Evolutionary conservation across 2,113 vertebrate genomes (phyloP).

Genomic region (Tragelaphus scriptus): DNA sequence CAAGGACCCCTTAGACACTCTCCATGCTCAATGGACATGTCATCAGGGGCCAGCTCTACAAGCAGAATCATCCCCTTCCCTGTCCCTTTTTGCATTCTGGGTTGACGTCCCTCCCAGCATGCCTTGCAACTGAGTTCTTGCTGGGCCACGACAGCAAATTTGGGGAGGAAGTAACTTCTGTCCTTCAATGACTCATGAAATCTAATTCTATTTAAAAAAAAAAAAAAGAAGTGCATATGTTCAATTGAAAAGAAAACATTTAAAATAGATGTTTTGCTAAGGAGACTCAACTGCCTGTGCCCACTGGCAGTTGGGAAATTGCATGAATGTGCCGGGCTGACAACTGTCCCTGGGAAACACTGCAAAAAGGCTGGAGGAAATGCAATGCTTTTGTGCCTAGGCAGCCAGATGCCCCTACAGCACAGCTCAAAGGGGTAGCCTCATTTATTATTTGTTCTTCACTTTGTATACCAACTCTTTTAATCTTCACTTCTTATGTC

Average conservation of each 20-base stretch:
- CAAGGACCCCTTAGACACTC: too few relatives aligned
- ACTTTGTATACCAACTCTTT: background rate
- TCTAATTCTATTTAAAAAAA: slow-evolving; percentile 70
- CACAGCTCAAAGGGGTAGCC: background rate
- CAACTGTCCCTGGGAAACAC: slow-evolving; percentile 47
- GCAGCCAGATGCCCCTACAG: background rate
- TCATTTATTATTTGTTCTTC: background rate
- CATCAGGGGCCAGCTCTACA: background rate
- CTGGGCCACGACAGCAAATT: slow-evolving; percentile 61
- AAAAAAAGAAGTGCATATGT: slow-evolving; percentile 70
- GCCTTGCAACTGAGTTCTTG: slow-evolving; percentile 66
- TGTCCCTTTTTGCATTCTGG: background rate
- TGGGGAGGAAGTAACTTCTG: slow-evolving; percentile 71
- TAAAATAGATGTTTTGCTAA: slow-evolving; percentile 76
- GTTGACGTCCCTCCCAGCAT: slow-evolving; percentile 28
- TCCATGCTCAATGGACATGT: rapidly evolving
- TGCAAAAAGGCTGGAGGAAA: background rate
- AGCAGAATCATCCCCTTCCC: background rate
- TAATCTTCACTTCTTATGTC: background rate
- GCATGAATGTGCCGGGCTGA: slow-evolving; percentile 51
- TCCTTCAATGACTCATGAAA: slow-evolving; percentile 75
- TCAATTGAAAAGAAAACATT: slow-evolving; percentile 76
- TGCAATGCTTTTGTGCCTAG: background rate
- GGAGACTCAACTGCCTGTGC: slow-evolving; percentile 65
- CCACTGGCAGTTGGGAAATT: slow-evolving; percentile 66